phyloP scores from a whole-genome alignment of 2,113 vertebrate species.

The Lophura nycthemera region DNA sequence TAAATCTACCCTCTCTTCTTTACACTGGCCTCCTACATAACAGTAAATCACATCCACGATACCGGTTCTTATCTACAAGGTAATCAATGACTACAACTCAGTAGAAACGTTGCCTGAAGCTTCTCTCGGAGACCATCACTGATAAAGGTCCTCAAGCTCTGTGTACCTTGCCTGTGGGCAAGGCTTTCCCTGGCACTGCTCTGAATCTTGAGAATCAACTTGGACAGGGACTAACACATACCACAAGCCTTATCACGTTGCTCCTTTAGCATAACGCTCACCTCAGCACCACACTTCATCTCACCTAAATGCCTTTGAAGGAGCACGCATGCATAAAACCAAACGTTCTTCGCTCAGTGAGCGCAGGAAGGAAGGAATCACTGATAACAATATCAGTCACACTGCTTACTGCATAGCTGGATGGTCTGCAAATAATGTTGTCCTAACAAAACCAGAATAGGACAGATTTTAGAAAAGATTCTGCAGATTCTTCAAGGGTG shows the following conservation, averaged over 20 bases:
- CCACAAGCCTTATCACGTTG: background rate
- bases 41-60: background rate
- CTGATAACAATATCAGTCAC: background rate
- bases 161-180: background rate
- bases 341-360: background rate
- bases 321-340: background rate
- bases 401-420: background rate
- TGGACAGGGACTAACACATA: background rate
- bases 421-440: background rate
- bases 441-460: background rate
- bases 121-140: background rate
- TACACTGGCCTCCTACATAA: background rate
- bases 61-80: background rate
- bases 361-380: background rate
- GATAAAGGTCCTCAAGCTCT: background rate
- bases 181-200: background rate
- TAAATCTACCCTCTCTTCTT: background rate
- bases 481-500: background rate
- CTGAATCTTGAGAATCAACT: background rate
- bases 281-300: background rate
- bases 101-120: background rate
- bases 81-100: background rate
- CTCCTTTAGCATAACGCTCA: accelerated
- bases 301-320: background rate
- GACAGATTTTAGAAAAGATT: background rate